Conservation (phyloP, 2,113 vertebrate species). For the Podarcis cretensis region DNA sequence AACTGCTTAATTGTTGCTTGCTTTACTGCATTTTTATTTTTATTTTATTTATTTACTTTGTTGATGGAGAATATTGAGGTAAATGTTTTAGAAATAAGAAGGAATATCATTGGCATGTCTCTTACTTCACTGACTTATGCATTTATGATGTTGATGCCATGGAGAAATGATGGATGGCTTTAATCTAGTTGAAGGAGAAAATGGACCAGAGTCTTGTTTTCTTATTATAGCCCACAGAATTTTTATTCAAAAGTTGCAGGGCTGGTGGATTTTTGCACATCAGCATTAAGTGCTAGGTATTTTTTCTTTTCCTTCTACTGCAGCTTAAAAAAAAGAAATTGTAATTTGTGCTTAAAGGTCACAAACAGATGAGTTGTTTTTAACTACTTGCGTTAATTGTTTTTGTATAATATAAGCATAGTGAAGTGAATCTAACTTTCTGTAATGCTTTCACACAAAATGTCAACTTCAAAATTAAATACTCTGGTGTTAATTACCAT, state of each 20-base stretch:
- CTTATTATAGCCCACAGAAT: slow-evolving; percentile 18
- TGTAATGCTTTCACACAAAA: slow-evolving; percentile 52
- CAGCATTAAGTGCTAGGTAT: slow-evolving; percentile 19
- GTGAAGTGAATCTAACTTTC: slow-evolving; percentile 65
- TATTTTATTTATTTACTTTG: background rate
- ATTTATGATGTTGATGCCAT: background rate
- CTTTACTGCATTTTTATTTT: background rate
- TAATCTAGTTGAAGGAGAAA: slow-evolving; percentile 40
- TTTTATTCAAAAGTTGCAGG: background rate
- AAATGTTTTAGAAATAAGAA: background rate
- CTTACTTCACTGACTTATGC: slow-evolving; percentile 1
- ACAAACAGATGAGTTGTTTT: slow-evolving; percentile 38
- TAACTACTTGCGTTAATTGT: slow-evolving; percentile 38
- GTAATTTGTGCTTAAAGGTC: slow-evolving; percentile 23
- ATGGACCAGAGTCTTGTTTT: slow-evolving; percentile 7
- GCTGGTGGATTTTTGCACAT: background rate
- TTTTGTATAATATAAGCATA: slow-evolving; percentile 52
- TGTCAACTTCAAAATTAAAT: slow-evolving; percentile 45
- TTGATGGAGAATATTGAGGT: background rate
- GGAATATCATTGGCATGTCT: background rate
- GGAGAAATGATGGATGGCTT: slow-evolving; percentile 44
- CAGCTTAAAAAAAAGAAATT: slow-evolving; percentile 21
- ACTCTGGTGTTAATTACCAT: background rate
- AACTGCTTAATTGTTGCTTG: background rate
- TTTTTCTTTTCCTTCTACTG: background rate